Base-by-base conservation (phyloP, 2,797 vertebrate genomes). In the Centropyge bicolor region DNA sequence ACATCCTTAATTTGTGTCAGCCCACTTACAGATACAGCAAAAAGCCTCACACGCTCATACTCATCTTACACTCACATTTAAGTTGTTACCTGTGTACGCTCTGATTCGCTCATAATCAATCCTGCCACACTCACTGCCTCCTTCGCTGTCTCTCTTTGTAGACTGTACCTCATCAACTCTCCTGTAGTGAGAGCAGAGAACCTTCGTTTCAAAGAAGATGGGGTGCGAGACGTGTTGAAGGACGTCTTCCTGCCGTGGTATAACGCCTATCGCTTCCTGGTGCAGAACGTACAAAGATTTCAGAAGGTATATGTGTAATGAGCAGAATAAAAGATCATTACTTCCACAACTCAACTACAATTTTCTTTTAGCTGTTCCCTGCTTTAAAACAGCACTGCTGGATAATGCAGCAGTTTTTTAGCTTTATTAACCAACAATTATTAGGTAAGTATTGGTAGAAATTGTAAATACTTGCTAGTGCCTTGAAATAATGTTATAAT, bases 221-320 rank as follows among this genome's bases (percentile, higher is more conserved):
- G 98, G 0, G 98, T 99, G 14, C 95, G 97, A 31, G 98, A 99
- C 1, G 94, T 99, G 76, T 89, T 99, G 76, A 99, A 99, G 90
- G 98, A 99, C 20, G 98, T 99, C 35, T 97, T 99, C 87, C 89
- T 99, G 85, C 98, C 98, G 0, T 99, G 98, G 98, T 99, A 99
- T 91, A 99, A 99, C 0, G 98, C 98, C 0, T 99, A 99, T 80
- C 98, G 98, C 89, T 99, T 99, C 89, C 95, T 99, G 78, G 94
- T 98, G 82, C 98, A 99, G 94, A 99, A 99, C 0, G 88, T 99
- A 3, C 95, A 97, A 63, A 92, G 97, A 78, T 93, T 99, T 52
- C 95, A 98, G 56, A 98, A 98, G 97, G 98, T 99, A 91, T 12
- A 27, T 59, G 41, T 40, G 12, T 27, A 55, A 74, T 52, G 54